A percentile compares a stretch with the other conserved stretches of the same genome.
These are phyloP conservation scores for Odobenus rosmarus DNA, from an alignment of 2,113 vertebrate genomes.

Conservation along the genomic window DNA sequence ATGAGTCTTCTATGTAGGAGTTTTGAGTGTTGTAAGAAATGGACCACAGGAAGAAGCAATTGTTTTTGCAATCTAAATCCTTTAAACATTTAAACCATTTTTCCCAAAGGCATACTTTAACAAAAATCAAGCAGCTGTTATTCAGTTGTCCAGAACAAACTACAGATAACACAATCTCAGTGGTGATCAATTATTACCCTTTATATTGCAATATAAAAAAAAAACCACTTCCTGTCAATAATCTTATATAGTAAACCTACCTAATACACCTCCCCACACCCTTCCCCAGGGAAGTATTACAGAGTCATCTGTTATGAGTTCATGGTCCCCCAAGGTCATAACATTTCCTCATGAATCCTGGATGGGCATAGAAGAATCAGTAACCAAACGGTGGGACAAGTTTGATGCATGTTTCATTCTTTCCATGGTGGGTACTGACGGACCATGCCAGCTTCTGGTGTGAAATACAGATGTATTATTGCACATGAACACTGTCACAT, in stretches of 20 bases:
- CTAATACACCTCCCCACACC: neutral
- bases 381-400: fast-evolving
- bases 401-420: neutral
- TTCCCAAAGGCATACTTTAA: neutral
- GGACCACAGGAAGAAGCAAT: neutral
- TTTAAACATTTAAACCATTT: slow-evolving; percentile 38
- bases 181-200: neutral
- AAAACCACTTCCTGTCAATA: neutral
- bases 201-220: neutral
- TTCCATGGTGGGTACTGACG: neutral
- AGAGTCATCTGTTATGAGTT: neutral
- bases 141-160: slow-evolving; percentile 25
- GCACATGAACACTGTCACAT: neutral
- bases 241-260: neutral
- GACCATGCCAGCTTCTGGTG: neutral
- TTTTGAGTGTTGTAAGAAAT: neutral
- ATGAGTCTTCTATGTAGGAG: neutral
- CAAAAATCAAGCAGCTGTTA: neutral
- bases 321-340: neutral
- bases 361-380: neutral
- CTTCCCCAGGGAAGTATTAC: neutral
- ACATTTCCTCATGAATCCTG: neutral
- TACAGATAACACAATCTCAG: neutral
- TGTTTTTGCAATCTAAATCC: neutral
- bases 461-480: neutral